phyloP scores from a whole-genome alignment of 2,113 vertebrate genomes.

The Etheostoma spectabile region DNA sequence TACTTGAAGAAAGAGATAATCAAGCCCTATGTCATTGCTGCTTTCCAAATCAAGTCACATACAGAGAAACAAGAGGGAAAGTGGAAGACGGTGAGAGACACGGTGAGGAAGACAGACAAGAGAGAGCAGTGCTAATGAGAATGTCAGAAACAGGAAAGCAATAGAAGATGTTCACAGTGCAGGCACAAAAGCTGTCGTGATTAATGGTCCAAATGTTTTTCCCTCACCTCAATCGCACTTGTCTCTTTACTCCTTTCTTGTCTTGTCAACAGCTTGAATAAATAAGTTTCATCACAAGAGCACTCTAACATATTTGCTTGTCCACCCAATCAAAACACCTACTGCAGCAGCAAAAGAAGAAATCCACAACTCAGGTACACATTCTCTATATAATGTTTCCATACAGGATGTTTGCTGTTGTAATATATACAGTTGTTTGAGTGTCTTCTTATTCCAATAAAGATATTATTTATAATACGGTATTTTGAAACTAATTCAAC shows the following conservation, averaged over 20 bases:
- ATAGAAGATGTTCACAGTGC: conserved; percentile 44
- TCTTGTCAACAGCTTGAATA: conserved; percentile 31
- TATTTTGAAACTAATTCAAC: background rate
- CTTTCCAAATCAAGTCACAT: conserved; percentile 40
- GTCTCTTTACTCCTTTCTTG: conserved; percentile 6
- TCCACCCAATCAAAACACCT: background rate
- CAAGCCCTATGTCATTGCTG: background rate
- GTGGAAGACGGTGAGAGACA: background rate
- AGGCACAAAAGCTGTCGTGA: conserved; percentile 56
- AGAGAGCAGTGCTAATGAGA: conserved; percentile 57
- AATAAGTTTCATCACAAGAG: conserved; percentile 26
- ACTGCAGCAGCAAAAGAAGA: background rate
- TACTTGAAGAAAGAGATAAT: conserved; percentile 22
- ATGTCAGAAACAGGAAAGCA: conserved; percentile 52
- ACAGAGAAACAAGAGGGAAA: background rate
- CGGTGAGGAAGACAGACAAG: background rate
- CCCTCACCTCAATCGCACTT: conserved; percentile 22
- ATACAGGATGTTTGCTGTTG: background rate
- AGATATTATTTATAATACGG: background rate
- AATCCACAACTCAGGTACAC: background rate
- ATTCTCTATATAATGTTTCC: too few species aligned
- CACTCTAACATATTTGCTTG: background rate
- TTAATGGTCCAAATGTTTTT: conserved; percentile 58
- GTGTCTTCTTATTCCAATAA: background rate
- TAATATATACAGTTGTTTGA: background rate